Percentiles rank a stretch among this genome's conserved stretches.
These are phyloP conservation scores for Dorcus parallelipipedus DNA, from an alignment of 2,888 invertebrate species.

Conservation along the genomic window DNA sequence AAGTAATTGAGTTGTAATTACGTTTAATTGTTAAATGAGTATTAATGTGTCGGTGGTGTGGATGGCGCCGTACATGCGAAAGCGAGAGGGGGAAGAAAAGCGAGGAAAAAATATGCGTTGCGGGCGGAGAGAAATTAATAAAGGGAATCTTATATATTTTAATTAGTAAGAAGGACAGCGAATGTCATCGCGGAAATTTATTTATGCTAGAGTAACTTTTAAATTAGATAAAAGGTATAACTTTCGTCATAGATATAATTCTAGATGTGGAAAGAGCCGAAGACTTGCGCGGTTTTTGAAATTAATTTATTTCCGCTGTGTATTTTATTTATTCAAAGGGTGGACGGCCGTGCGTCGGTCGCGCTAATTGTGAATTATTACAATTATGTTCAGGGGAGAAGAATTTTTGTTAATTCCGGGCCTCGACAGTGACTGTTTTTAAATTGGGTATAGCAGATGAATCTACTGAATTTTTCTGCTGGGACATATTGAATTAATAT, in stretches of 20 bases:
- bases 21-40: neutral
- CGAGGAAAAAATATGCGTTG: too few species aligned
- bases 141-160: neutral
- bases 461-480: slow-evolving; percentile 42
- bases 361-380: slow-evolving; percentile 44
- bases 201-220: slow-evolving; percentile 31
- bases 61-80: neutral
- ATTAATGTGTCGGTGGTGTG: neutral
- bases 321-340: slow-evolving; percentile 42
- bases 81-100: neutral
- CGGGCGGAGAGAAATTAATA: neutral
- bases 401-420: slow-evolving; percentile 32
- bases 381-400: slow-evolving; percentile 42
- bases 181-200: neutral
- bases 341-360: slow-evolving; percentile 23
- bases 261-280: slow-evolving; percentile 25
- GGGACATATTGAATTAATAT: slow-evolving; percentile 47
- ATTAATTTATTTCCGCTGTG: slow-evolving; percentile 39
- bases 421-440: slow-evolving; percentile 23
- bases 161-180: slow-evolving; percentile 1
- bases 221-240: slow-evolving; percentile 46
- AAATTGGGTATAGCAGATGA: slow-evolving; percentile 36
- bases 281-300: slow-evolving; percentile 34
- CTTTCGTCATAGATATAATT: slow-evolving; percentile 44
- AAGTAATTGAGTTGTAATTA: neutral